phyloP scores from a whole-genome alignment of 2,888 invertebrate species.

The Machimus rusticus region DNA sequence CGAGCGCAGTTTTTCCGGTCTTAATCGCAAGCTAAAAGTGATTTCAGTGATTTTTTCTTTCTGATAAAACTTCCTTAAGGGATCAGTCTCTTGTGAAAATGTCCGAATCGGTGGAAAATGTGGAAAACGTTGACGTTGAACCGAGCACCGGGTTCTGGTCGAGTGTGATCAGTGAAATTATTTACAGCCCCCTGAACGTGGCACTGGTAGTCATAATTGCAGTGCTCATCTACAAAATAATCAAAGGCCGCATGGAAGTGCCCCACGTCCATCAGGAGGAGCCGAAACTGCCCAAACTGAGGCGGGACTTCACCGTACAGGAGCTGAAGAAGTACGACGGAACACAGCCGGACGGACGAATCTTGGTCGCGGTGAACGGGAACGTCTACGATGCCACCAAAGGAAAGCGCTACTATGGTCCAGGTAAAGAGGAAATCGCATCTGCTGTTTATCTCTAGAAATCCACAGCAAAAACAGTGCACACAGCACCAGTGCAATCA shows the following conservation, averaged over 20 bases:
- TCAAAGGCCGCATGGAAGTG: slow-evolving; percentile 66
- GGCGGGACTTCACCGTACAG: slow-evolving; percentile 87
- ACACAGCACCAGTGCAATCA: neutral
- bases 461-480: neutral
- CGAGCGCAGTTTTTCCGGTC: neutral
- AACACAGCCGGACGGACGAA: slow-evolving; percentile 82
- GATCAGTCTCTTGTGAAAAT: neutral
- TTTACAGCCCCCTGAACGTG: slow-evolving; percentile 76
- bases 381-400: slow-evolving; percentile 94
- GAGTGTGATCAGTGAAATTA: slow-evolving; percentile 68
- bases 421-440: slow-evolving; percentile 69
- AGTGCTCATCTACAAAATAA: slow-evolving; percentile 78
- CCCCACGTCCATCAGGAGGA: slow-evolving; percentile 60
- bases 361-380: slow-evolving; percentile 92
- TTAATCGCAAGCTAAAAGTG: neutral
- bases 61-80: neutral
- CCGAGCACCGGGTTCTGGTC: slow-evolving; percentile 56
- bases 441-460: neutral
- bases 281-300: slow-evolving; percentile 79
- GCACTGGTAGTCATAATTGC: slow-evolving; percentile 73
- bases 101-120: slow-evolving; percentile 6
- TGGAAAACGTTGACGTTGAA: neutral
- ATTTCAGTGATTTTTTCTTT: neutral
- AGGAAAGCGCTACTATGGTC: slow-evolving; percentile 91
- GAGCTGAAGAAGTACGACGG: slow-evolving; percentile 90